phyloP scores from a whole-genome alignment of 2,888 invertebrate genomes.

The Rhopalosiphum nymphaeae region DNA sequence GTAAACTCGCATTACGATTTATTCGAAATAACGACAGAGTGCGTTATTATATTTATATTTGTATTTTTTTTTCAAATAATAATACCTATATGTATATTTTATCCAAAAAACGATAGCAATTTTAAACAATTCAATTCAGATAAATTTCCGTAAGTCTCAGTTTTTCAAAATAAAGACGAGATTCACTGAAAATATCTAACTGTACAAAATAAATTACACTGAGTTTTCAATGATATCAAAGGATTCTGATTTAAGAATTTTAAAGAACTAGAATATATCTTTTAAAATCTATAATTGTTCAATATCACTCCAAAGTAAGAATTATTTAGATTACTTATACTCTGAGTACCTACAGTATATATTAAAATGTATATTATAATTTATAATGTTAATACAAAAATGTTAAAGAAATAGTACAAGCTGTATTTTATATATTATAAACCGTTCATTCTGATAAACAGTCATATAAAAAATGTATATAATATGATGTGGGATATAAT shows the following conservation, averaged over 20 bases:
- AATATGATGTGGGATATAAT: neutral
- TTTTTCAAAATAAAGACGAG: neutral
- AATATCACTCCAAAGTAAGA: neutral
- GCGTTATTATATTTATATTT: neutral
- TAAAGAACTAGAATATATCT: neutral
- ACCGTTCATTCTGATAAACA: neutral
- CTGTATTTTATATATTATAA: no score
- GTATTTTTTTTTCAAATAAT: neutral
- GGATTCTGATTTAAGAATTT: neutral
- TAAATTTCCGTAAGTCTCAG: neutral
- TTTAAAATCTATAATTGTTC: neutral
- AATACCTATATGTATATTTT: neutral
- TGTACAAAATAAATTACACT: neutral
- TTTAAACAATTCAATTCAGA: neutral
- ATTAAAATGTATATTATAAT: no score
- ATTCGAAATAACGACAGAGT: neutral
- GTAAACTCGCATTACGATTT: neutral
- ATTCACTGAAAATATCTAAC: no score
- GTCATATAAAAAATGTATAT: neutral
- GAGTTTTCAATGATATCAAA: neutral
- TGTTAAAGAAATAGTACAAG: no score
- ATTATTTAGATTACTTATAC: neutral
- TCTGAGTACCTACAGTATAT: no score
- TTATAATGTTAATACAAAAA: no score
- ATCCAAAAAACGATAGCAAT: neutral